phyloP scores from a whole-genome alignment of 2,888 invertebrate species.

The Gnatocerus cornutus region DNA sequence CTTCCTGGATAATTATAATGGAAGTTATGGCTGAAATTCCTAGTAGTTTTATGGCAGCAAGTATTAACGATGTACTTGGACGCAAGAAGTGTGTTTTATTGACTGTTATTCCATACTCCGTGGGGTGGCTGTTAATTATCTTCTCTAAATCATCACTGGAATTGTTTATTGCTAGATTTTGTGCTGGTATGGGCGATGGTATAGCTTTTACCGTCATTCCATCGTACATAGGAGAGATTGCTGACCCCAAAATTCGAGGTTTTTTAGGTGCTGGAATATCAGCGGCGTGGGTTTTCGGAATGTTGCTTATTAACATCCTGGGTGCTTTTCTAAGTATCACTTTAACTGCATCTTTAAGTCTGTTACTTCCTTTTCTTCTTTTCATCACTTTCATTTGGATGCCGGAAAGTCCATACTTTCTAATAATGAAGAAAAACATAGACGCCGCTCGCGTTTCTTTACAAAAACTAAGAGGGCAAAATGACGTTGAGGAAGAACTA shows the following conservation, averaged over 20 bases:
- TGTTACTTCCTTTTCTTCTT: slow-evolving; percentile 12
- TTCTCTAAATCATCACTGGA: background rate
- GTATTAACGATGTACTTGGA: slow-evolving; percentile 77
- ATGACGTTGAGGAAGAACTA: slow-evolving; percentile 21
- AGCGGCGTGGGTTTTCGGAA: slow-evolving; percentile 74
- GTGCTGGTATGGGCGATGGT: slow-evolving; percentile 76
- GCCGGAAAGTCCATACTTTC: slow-evolving; percentile 40
- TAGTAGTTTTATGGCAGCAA: slow-evolving; percentile 76
- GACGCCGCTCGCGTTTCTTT: background rate
- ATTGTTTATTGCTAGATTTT: slow-evolving; percentile 63
- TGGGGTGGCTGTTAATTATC: slow-evolving; percentile 73
- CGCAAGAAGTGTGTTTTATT: slow-evolving; percentile 75
- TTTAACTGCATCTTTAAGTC: background rate
- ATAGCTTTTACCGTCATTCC: slow-evolving; percentile 70
- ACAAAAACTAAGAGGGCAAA: slow-evolving; percentile 10
- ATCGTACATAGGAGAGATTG: slow-evolving; percentile 77
- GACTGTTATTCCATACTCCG: slow-evolving; percentile 75
- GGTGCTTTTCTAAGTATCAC: slow-evolving; percentile 67
- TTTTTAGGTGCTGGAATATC: slow-evolving; percentile 78
- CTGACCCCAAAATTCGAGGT: slow-evolving; percentile 75
- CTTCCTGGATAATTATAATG: slow-evolving; percentile 77
- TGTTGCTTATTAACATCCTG: slow-evolving; percentile 77
- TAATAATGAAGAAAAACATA: slow-evolving; percentile 4
- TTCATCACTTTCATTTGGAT: slow-evolving; percentile 28
- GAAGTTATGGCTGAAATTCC: slow-evolving; percentile 78